Conservation (phyloP, 2,113 vertebrate species). For the Seriola aureovittata region DNA sequence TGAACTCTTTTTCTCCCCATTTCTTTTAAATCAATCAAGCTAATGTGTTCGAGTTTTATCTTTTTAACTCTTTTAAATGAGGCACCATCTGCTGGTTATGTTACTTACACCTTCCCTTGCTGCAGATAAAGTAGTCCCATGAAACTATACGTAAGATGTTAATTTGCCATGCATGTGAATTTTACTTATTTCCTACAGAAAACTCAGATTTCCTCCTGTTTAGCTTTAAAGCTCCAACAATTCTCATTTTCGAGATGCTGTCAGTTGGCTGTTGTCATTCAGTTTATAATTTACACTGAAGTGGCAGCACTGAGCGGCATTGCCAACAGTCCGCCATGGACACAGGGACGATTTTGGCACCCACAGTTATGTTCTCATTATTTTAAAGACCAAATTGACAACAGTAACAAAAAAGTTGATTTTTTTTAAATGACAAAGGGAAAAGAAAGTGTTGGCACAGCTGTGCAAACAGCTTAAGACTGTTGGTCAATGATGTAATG, state of each 20-base stretch:
- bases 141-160: neutral
- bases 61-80: neutral
- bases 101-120: neutral
- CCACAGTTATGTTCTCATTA: neutral
- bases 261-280: neutral
- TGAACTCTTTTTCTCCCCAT: neutral
- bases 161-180: neutral
- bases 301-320: neutral
- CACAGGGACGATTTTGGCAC: neutral
- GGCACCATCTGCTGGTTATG: neutral
- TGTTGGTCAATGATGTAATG: constrained; percentile 26
- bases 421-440: neutral
- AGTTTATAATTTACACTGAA: neutral
- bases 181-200: neutral
- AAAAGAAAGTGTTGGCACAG: constrained; percentile 27
- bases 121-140: neutral
- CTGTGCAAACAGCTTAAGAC: neutral
- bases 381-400: neutral
- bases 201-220: neutral
- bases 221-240: neutral
- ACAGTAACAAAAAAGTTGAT: neutral
- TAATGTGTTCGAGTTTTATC: neutral
- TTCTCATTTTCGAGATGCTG: neutral
- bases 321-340: neutral
- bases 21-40: neutral